phyloP scores from a whole-genome alignment of 2,888 invertebrate species.

The Eupithecia abbreviata region DNA sequence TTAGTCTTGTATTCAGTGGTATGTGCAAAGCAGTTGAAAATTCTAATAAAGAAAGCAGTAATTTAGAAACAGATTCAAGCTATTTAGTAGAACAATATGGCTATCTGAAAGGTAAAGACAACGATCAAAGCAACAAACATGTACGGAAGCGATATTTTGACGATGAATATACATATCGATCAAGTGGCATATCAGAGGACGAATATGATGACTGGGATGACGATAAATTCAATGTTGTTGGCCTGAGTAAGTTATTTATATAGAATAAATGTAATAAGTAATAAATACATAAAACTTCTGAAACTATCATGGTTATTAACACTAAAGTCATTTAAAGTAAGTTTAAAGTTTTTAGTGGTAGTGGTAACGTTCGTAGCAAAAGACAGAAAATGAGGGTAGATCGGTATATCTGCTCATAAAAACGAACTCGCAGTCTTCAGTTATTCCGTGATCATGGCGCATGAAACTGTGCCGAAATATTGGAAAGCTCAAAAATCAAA shows the following conservation, averaged over 20 bases:
- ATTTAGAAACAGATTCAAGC: background rate
- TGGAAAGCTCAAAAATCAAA: too few relatives aligned
- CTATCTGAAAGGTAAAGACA: background rate
- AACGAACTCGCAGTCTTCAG: too few relatives aligned
- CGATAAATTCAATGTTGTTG: slow-evolving; percentile 5
- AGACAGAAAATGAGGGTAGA: too few relatives aligned
- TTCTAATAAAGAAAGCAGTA: background rate
- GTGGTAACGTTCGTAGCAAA: too few relatives aligned
- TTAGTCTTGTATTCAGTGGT: background rate
- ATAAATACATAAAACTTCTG: background rate
- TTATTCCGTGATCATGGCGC: too few relatives aligned
- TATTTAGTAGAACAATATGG: background rate
- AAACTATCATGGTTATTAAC: too few relatives aligned
- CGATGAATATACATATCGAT: background rate
- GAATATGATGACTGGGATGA: slow-evolving; percentile 9
- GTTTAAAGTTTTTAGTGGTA: too few relatives aligned
- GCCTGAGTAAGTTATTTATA: slow-evolving; percentile 1
- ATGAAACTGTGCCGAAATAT: too few relatives aligned
- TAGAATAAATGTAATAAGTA: background rate
- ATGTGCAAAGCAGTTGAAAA: background rate
- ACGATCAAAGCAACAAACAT: background rate
- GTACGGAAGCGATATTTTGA: background rate
- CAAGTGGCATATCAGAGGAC: background rate
- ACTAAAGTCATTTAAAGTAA: too few relatives aligned
- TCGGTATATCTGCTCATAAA: too few relatives aligned